Base-by-base conservation (phyloP, 2,797 vertebrate species). In the Ceryle rudis region DNA sequence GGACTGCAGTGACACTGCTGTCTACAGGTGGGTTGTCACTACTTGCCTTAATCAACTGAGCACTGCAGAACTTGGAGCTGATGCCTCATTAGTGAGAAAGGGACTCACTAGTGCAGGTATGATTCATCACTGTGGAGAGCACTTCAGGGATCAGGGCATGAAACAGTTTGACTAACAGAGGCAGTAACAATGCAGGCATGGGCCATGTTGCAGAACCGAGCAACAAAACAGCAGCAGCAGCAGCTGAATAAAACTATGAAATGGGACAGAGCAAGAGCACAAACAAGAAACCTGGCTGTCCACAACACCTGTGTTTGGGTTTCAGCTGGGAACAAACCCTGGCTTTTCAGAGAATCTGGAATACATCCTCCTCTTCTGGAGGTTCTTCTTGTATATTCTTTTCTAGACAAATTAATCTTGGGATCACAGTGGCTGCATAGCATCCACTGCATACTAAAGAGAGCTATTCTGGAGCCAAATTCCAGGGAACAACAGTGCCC, bases 381-480 rank as follows among this genome's bases (percentile, higher is more conserved):
- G 78, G 54, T 86, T 96, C 80, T 94, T 94, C 39, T 3, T 90
- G 65, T 81, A 85, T 91, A 67, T 94, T 92, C 84, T 95, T 94
- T 97, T 93, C 67, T 82, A 93, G 81, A 96, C 94, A 93, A 96
- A 95, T 97, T 94, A 96, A 94, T 97, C 90, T 86, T 94, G 89
- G 89, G 90, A 96, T 93, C 95, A 81, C 86, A 62, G 84, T 60
- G 91, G 89, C 96, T 94, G 96, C 16, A 11, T 6, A 46, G 86
- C 70, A 94, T 84, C 93, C 79, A 64, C 84, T 83, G 97, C 96
- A 97, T 92, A 92, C 87, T 95, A 97, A 97, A 95, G 84, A 96
- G 93, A 81, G 86, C 82, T 26, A 91, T 88, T 92, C 81, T 66
- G 93, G 85, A 96, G 89, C 83, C 84, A 69, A 97, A 94, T 93